These are phyloP conservation scores for Phrynocephalus versicolor DNA, from an alignment of 2,113 vertebrate species.

Conservation along the genomic window DNA sequence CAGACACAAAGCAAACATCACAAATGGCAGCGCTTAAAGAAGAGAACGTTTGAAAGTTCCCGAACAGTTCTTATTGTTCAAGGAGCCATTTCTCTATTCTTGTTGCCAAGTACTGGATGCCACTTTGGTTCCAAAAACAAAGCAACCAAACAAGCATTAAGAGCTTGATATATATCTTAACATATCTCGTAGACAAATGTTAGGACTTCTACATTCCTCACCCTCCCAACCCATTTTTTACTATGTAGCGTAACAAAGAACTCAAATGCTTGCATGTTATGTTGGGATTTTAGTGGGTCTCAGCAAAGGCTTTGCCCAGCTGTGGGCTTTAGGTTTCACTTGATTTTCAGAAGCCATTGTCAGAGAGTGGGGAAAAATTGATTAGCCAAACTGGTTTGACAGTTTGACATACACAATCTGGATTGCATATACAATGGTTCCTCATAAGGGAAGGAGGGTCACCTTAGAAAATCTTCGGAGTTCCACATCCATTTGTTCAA, in stretches of 20 bases:
- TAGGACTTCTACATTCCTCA: too few species aligned
- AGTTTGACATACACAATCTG: background rate
- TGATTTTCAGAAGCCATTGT: too few species aligned
- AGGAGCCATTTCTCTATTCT: background rate
- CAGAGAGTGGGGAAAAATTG: background rate
- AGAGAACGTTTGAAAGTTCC: background rate
- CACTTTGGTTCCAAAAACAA: background rate
- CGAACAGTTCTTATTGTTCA: background rate
- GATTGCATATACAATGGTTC: background rate
- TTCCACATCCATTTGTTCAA: constrained; percentile 86
- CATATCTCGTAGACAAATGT: too few species aligned
- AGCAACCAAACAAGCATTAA: too few species aligned
- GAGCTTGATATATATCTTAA: too few species aligned
- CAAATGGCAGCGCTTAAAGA: background rate
- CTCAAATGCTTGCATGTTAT: too few species aligned
- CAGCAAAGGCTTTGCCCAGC: too few species aligned
- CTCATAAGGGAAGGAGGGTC: constrained; percentile 52
- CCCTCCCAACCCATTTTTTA: too few species aligned
- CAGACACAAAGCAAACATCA: background rate
- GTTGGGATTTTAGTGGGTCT: too few species aligned
- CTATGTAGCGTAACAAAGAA: too few species aligned
- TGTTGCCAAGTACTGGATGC: background rate
- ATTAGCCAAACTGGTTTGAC: background rate
- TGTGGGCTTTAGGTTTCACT: too few species aligned
- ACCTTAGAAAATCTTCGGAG: constrained; percentile 85